phyloP scores from a whole-genome alignment of 2,113 vertebrate genomes.

The Chamaea fasciata region DNA sequence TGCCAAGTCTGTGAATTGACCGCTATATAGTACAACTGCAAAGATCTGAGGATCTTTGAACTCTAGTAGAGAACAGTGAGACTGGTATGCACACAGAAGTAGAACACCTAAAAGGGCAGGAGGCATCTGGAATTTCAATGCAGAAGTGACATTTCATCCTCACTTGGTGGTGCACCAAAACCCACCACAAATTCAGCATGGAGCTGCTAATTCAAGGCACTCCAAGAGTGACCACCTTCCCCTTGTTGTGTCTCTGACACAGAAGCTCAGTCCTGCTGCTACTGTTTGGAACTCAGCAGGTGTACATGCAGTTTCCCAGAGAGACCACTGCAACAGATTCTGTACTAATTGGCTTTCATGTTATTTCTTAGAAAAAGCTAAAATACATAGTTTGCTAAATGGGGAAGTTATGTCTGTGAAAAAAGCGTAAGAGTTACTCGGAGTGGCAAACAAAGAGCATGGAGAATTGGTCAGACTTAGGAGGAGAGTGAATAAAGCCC shows the following conservation, averaged over 20 bases:
- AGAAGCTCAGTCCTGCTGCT: not conserved
- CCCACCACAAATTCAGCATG: not conserved
- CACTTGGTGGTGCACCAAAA: not conserved
- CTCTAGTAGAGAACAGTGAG: not conserved
- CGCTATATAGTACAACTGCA: not conserved
- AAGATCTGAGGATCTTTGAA: not conserved
- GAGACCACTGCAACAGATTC: not conserved
- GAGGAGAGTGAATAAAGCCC: not conserved
- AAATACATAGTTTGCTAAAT: not conserved
- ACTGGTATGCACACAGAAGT: not conserved
- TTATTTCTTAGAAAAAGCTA: not conserved
- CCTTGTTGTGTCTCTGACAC: not conserved
- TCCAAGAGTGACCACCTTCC: not conserved
- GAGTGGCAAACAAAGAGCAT: not conserved
- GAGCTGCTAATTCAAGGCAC: not conserved
- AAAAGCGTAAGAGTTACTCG: not conserved
- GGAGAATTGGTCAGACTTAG: not conserved
- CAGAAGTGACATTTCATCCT: not conserved
- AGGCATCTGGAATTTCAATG: not conserved
- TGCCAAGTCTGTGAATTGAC: not conserved
- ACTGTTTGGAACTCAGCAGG: not conserved
- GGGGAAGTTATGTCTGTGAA: not conserved
- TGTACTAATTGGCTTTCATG: not conserved
- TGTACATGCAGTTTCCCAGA: not conserved
- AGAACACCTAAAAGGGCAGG: not conserved